Evolutionary conservation across 1,140 invertebrate genomes (phyloP).

Genomic region (Metaphire vulgaris): DNA sequence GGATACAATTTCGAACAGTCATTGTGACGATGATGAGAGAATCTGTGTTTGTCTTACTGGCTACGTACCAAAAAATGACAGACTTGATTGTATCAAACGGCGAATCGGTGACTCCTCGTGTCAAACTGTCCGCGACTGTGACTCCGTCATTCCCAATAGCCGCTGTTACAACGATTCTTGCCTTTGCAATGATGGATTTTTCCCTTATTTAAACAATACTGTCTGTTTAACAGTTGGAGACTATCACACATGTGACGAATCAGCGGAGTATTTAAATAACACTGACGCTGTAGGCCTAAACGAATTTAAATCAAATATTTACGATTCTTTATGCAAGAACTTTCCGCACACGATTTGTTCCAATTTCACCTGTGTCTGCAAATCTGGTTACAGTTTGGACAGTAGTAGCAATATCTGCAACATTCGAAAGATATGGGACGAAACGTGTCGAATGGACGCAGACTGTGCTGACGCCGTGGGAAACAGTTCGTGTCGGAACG

Average conservation of each 20-base stretch:
- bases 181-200: not conserved
- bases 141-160: not conserved
- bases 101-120: not conserved
- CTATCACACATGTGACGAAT: not conserved
- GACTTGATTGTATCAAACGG: not conserved
- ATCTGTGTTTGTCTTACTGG: not conserved
- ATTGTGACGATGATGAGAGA: not conserved
- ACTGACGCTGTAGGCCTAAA: too few species aligned
- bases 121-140: not conserved
- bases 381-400: slow-evolving; percentile 30
- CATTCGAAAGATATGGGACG: slow-evolving; percentile 32
- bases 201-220: not conserved
- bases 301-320: too few species aligned
- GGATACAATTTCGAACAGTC: not conserved
- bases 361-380: slow-evolving; percentile 29
- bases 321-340: not conserved
- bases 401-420: slow-evolving; percentile 27
- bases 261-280: too few species aligned
- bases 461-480: slow-evolving; percentile 31
- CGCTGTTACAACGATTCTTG: not conserved
- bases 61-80: not conserved
- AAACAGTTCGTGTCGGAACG: slow-evolving; percentile 9
- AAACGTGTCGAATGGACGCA: slow-evolving; percentile 23
- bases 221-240: not conserved
- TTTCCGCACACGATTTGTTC: slow-evolving; percentile 20